Evolutionary conservation across 2,113 vertebrate species (phyloP), one percentile per base, ranked within the genome.

Genomic region (Cricetomys ansorgei): DNA sequence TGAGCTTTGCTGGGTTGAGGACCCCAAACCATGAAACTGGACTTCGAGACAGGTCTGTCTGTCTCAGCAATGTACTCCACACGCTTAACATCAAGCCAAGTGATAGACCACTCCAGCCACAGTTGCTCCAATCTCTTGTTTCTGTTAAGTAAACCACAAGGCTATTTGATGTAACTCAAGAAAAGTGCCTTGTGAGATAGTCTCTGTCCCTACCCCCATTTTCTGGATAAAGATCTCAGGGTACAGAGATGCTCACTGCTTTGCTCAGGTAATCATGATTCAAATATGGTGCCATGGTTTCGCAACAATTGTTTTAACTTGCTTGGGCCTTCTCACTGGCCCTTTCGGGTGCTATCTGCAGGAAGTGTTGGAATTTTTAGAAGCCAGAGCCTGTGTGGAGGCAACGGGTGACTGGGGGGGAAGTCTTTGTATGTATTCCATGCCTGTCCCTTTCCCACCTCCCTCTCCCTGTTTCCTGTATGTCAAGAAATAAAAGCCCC

Each of bases 111-210:
- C 64, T 55, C 40, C 1, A 27, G 25, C 73, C 7, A 4, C 13
- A 15, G 16, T 15, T 40, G 37, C 19, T 40, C 37, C 37, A 9
- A 15, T 34, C 17, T 85, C 83, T 27, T 21, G 16, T 67, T 23
- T 83, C 43, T 69, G 64, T 34, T 19, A 31, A 21, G 23, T 5
- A n/a, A 34, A 7, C 19, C 72, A 50, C 73, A 7, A 37, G 5
- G 7, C n/a, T 1, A 3, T 50, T 13, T 34, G 9, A 2, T 31
- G 43, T 19, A 1, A 10, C 8, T 65, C 8, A 27, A 27, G 3
- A 21, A 19, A 43, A n/a, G 12, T 13, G 1, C 29, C 62, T 0
- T 4, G 13, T 7, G 45, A 6, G 29, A 4, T 0, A 7, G 10
- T 37, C 5, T 55, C 37, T 31, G 0, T 5, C 4, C 7, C 11